Evolutionary conservation across 2,888 invertebrate genomes (phyloP).

Genomic region (Sthenelais limicola): DNA sequence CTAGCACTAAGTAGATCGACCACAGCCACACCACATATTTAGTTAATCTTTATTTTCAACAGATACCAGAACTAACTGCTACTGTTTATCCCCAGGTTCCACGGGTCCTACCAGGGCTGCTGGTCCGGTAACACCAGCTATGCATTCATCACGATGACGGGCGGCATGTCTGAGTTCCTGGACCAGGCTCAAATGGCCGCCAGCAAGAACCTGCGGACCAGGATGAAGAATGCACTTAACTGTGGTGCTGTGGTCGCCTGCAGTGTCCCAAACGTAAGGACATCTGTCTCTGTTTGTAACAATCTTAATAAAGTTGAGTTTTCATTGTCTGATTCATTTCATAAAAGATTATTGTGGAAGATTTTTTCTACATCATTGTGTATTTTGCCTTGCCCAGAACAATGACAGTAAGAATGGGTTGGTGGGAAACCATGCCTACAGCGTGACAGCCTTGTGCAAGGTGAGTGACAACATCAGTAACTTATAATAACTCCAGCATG

Average conservation of each 20-base stretch:
- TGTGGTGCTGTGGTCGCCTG: slow-evolving; percentile 80
- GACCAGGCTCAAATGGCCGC: background rate
- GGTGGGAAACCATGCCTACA: slow-evolving; percentile 80
- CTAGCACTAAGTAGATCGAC: background rate
- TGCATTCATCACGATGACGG: slow-evolving; percentile 82
- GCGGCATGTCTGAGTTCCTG: slow-evolving; percentile 73
- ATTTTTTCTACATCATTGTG: background rate
- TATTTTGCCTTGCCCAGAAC: slow-evolving; percentile 49
- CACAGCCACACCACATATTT: background rate
- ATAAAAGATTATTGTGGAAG: background rate
- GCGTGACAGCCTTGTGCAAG: slow-evolving; percentile 81
- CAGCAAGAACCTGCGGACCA: no score
- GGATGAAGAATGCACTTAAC: slow-evolving; percentile 75
- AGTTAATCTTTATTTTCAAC: background rate
- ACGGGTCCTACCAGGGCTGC: slow-evolving; percentile 81
- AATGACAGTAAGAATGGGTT: slow-evolving; percentile 73
- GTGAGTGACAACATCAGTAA: no score
- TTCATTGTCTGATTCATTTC: background rate
- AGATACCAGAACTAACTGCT: background rate
- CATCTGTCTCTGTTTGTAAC: no score
- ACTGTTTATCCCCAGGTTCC: slow-evolving; percentile 68
- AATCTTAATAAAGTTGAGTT: background rate
- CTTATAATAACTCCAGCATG: no score
- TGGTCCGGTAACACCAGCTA: slow-evolving; percentile 78
- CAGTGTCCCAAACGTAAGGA: slow-evolving; percentile 77